Evolutionary conservation across 2,113 vertebrate species (phyloP), one percentile per base, ranked within the genome.

Genomic region (Chionodraco myersi): DNA sequence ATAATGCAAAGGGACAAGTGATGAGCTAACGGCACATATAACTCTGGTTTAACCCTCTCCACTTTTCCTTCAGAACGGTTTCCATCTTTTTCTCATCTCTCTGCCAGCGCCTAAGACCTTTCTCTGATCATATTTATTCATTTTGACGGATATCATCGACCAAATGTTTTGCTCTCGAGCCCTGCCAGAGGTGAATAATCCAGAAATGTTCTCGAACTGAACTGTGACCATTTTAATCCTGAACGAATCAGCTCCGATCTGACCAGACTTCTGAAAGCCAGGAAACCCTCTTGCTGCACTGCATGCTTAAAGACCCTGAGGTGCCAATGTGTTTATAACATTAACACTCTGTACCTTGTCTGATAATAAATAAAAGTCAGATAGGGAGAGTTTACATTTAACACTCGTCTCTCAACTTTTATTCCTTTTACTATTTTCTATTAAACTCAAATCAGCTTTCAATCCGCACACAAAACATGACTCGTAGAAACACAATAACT

Each of bases 101-200:
- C 26, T 81, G 61, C 66, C 74, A 61, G 64, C 21, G 12, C 15
- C 7, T 60, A 51, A 61, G 52, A 66, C 13, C 64, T 12, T 15
- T 75, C 70, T 59, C 49, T 44, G 64, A 73, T 82, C 48, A 26
- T 73, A 61, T 82, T 87, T 41, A 83, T 85, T 77, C 18, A 6
- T 56, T 73, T 70, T 36, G 60, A 81, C 81, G 45, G 36, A 5
- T 77, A 70, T 72, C 47, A 72, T 64, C 30, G 23, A 67, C 5
- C 13, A 12, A 65, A 8, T 66, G 5, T 77, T 52, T 41, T 61
- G 69, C 47, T 16, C 30, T 77, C 78, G 75, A 60, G 4, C 41
- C 53, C 49, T 30, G 62, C 85, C 83, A 92, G 80, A 77, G 70
- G 47, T 49, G 48, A 36, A 44, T 80, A 79, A 91, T 88, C 90